phyloP scores from a whole-genome alignment of 2,888 invertebrate genomes.

The Quadroppia sp. region DNA sequence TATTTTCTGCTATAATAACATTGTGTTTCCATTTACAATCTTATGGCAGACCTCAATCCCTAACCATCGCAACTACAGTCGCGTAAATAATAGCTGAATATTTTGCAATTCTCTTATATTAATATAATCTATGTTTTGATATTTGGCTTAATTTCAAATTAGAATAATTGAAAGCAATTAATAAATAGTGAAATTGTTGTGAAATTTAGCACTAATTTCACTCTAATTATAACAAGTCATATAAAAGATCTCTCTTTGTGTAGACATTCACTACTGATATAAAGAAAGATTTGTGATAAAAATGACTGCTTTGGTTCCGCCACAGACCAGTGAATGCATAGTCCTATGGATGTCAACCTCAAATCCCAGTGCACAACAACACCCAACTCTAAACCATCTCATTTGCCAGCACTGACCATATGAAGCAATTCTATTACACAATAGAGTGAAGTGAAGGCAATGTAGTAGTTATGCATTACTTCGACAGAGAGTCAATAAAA shows the following conservation, averaged over 20 bases:
- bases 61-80: constrained; percentile 26
- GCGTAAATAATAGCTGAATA: constrained; percentile 8
- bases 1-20: constrained; percentile 30
- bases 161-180: too few relatives aligned
- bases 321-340: background rate
- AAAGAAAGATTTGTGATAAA: background rate
- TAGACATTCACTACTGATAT: background rate
- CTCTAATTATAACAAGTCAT: background rate
- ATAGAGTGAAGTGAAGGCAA: background rate
- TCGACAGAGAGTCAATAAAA: constrained; percentile 16
- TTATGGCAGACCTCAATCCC: constrained; percentile 37
- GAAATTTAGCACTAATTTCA: background rate
- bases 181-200: background rate
- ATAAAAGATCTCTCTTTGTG: background rate
- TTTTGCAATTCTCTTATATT: too few relatives aligned
- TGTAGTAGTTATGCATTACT: constrained; percentile 18
- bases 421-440: constrained; percentile 11
- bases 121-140: too few relatives aligned
- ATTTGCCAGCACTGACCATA: constrained; percentile 30
- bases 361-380: constrained; percentile 28
- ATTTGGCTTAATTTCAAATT: too few relatives aligned
- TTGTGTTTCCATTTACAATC: constrained; percentile 38
- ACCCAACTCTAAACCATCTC: constrained; percentile 31
- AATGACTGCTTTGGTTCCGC: background rate
- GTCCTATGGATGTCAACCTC: constrained; percentile 27